Evolutionary conservation across 2,113 vertebrate species (phyloP).

Genomic region (Scomber colias): DNA sequence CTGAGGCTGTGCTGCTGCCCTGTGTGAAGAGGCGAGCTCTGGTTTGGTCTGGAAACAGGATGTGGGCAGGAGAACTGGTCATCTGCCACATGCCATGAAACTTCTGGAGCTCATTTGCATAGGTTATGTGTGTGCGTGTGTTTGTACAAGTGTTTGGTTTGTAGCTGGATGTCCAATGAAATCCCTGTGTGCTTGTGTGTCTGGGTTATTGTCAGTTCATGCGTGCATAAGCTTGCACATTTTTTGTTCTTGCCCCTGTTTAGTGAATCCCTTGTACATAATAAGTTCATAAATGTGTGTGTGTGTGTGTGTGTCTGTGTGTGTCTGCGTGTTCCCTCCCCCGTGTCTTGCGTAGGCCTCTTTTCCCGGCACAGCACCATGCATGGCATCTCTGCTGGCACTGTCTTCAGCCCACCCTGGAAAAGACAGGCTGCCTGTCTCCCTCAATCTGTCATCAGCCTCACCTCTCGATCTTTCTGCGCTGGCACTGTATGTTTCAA

Average conservation of each 20-base stretch:
- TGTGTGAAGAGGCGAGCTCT: slow-evolving; percentile 67
- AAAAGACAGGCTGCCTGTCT: slow-evolving; percentile 69
- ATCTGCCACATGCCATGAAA: slow-evolving; percentile 79
- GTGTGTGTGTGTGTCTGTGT: slow-evolving; percentile 29
- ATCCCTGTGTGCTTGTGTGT: slow-evolving; percentile 43
- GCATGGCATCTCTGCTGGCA: slow-evolving; percentile 75
- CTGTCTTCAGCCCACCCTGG: slow-evolving; percentile 74
- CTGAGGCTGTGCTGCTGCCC: slow-evolving; percentile 33
- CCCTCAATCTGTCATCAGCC: slow-evolving; percentile 42
- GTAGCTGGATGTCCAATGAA: slow-evolving; percentile 44
- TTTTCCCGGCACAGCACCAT: slow-evolving; percentile 70
- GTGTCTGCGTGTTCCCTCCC: slow-evolving; percentile 35
- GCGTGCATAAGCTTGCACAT: slow-evolving; percentile 27
- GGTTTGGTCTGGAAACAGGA: slow-evolving; percentile 75
- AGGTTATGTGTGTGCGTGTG: slow-evolving; percentile 46
- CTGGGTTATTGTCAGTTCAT: slow-evolving; percentile 26
- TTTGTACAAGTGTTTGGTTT: slow-evolving; percentile 41
- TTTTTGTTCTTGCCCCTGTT: slow-evolving; percentile 33
- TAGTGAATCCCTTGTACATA: slow-evolving; percentile 15
- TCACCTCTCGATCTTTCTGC: slow-evolving; percentile 55
- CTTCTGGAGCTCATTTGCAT: slow-evolving; percentile 75
- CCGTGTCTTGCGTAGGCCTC: slow-evolving; percentile 57
- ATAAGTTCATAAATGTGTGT: neutral
- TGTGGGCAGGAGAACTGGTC: slow-evolving; percentile 79
- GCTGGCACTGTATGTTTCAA: slow-evolving; percentile 13